Percentiles rank a stretch among this genome's conserved stretches.
Evolutionary conservation across 2,113 vertebrate genomes (phyloP).

Genomic region (Meleagris gallopavo): DNA sequence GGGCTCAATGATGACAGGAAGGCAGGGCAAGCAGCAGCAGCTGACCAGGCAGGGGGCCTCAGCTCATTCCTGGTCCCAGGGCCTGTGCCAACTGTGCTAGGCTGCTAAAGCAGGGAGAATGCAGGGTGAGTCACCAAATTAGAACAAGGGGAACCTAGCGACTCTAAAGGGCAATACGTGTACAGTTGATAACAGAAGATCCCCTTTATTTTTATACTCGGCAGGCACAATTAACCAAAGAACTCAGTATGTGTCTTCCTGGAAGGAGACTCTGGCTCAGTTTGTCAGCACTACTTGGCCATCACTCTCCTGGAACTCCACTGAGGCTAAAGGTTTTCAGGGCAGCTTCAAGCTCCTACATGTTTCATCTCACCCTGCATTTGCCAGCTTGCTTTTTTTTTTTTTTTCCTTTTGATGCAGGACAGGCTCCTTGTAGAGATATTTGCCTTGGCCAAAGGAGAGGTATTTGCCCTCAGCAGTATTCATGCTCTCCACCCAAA

Average conservation of each 20-base stretch:
- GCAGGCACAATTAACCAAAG: not conserved
- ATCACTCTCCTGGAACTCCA: not conserved
- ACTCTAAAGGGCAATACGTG: slow-evolving; percentile 52
- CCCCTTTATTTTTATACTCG: slow-evolving; percentile 50
- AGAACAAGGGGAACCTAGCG: slow-evolving; percentile 53
- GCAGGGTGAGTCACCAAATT: slow-evolving; percentile 28
- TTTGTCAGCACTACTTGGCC: not conserved
- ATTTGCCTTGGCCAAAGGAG: not conserved
- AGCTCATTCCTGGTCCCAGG: not conserved
- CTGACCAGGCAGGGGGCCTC: not conserved
- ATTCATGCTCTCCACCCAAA: not conserved
- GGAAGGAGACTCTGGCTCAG: slow-evolving; percentile 5
- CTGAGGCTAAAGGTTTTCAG: not conserved
- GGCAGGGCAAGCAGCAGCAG: not conserved
- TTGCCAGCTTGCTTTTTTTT: not conserved
- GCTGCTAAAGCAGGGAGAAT: slow-evolving; percentile 14
- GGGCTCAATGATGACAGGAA: not conserved
- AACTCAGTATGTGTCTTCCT: not conserved
- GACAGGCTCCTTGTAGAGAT: not conserved
- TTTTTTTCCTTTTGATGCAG: not conserved
- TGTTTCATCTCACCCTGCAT: not conserved
- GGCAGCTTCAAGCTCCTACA: not conserved
- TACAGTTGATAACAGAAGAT: slow-evolving; percentile 57
- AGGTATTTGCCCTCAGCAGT: not conserved
- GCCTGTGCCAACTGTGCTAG: slow-evolving; percentile 4